Conservation (phyloP, 1,140 invertebrate genomes). For the Apis mellifera region Amel_HAv3.1 CM009933.2:6654501-6655000, state of each 20-base stretch:
- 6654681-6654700: slow-evolving; percentile 1
- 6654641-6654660: background rate
- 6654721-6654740: slow-evolving; percentile 48
- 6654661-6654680: slow-evolving; percentile 42
- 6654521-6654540: no score
- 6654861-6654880: background rate
- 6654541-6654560: background rate
- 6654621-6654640: background rate
- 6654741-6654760: slow-evolving; percentile 53
- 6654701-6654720: slow-evolving; percentile 33
- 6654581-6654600: background rate
- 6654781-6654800: slow-evolving; percentile 32
- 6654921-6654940: slow-evolving; percentile 17
- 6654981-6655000: slow-evolving; percentile 72
- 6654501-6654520: background rate
- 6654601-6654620: background rate
- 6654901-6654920: slow-evolving; percentile 43
- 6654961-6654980: slow-evolving; percentile 72
- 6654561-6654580: background rate
- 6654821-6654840: background rate
- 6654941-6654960: slow-evolving; percentile 56
- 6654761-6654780: slow-evolving; percentile 34
- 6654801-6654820: background rate
- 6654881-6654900: slow-evolving; percentile 56
- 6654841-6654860: background rate